phyloP scores from a whole-genome alignment of 1,140 invertebrate species.

The Diorhabda sublineata region DNA sequence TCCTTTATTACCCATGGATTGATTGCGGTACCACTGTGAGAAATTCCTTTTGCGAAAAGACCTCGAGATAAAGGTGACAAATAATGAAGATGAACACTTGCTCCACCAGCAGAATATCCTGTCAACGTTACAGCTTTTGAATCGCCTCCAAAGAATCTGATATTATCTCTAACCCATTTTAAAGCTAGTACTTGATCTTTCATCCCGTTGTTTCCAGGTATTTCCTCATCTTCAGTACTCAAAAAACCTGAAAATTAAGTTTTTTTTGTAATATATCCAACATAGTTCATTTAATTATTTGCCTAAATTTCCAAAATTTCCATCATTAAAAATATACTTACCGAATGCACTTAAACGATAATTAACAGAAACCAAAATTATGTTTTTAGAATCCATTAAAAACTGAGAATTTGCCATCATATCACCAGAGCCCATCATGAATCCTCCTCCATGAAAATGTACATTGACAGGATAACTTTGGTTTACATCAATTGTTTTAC shows the following conservation, averaged over 20 bases:
- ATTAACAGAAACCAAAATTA: background rate
- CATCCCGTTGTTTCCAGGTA: slow-evolving; percentile 70
- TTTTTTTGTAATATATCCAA: background rate
- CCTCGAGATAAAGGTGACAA: background rate
- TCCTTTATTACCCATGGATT: background rate
- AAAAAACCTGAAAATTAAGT: background rate
- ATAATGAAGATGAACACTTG: slow-evolving; percentile 47
- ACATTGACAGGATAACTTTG: background rate
- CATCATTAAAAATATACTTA: background rate
- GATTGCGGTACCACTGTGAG: background rate
- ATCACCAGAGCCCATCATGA: background rate
- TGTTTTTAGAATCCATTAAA: background rate
- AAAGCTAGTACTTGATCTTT: slow-evolving; percentile 85
- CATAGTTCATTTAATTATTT: background rate
- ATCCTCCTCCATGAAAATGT: background rate
- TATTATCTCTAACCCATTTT: slow-evolving; percentile 83
- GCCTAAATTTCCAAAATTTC: background rate
- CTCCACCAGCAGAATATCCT: slow-evolving; percentile 85
- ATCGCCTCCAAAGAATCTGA: slow-evolving; percentile 83
- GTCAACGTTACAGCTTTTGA: slow-evolving; percentile 78
- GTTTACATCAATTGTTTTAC: background rate
- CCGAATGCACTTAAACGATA: background rate
- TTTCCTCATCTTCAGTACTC: background rate
- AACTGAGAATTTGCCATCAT: background rate
- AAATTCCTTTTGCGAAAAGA: background rate